Base-by-base conservation (phyloP, 2,888 invertebrate genomes). In the Erpobdella octoculata region DNA sequence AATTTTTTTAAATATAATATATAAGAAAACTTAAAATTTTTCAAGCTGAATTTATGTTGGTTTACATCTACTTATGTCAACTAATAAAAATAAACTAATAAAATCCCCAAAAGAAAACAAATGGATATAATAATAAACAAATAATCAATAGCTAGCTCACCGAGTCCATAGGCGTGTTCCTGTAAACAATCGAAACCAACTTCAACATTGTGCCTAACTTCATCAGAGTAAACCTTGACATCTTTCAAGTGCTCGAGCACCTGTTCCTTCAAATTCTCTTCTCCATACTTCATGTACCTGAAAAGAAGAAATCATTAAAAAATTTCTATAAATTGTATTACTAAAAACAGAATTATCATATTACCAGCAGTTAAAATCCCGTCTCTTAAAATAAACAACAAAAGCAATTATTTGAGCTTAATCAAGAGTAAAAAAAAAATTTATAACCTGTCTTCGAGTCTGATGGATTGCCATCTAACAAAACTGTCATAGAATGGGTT, bases 401-500 rank as follows among this genome's bases (percentile, higher is more conserved):
- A 6, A n/a, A 48, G 48, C 25, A 25, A 6, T 48, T 2, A 3
- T 25, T 2, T 21, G 12, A 6, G 12, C 25, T 48, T 21, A 48
- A 48, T 48, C n/a, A 9, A 25, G 53, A 25, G 6, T 28, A 53
- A 53, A 85, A 92, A 99, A 85, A 91, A 89, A 36, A 98, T 89
- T 85, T 94, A 95, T 74, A 92, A 91, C 65, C 89, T 87, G 73
- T 89, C 89, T 89, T 83, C 92, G 33, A 98, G 85, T 76, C 90
- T 89, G 73, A 89, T 84, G 83, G 92, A 98, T 83, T 97, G 97
- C 98, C 98, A 98, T 72, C 91, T 87, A 0, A 98, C 90, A 84
- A 99, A 99, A 0, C 95, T 94, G 84, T 99, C 97, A 83, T 89
- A 98, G 83, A 91, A 99, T 0, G 93, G 94, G 86, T 99, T 98